Evolutionary conservation across 2,888 invertebrate genomes (phyloP), one percentile per base, ranked within the genome.

Genomic region (Acrobeloides nanus): DNA sequence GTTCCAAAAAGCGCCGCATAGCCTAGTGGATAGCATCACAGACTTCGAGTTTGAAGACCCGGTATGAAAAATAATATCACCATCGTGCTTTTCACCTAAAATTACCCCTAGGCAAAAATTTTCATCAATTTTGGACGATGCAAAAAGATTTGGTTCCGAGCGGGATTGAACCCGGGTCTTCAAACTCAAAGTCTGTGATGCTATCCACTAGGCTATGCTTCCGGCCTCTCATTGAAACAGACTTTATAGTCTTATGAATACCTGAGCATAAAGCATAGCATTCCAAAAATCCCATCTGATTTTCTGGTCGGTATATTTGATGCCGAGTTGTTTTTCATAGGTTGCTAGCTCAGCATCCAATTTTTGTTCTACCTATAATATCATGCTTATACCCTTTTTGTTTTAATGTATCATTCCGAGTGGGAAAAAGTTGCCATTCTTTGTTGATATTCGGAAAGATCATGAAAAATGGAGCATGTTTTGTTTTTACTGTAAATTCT

Each of bases 261-360:
- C 64, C 50, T 63, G 65, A 2, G 71, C 66, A 47, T 72, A 70
- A 3, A 70, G 54, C 70, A 72, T 66, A 10, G 70, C 70, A 38
- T 64, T 67, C 68, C 66, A 70, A 40, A 65, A 69, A 48, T 71
- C 66, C 69, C 69, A 69, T 34, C 57, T 50, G 21, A 65, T 65
- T 41, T 68, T 68, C 46, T 70, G 65, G 31, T 68, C 67, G 1
- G 64, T 59, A 39, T 61, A 64, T 40, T 62, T 61, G 31, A 70
- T 59, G 5, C 62, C 67, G 7, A 70, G 45, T 35, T 62, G 59
- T 32, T 40, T 47, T 44, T 68, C 68, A 50, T 71, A 68, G 1
- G 25, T 15, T 2, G 37, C 17, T 18, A 68, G 40, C 31, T 55
- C 39, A 4, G 26, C 10, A 10, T 46, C 38, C 21, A 68, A 43